Percentiles rank a stretch among this genome's conserved stretches.
These are phyloP conservation scores for Drosophila lacicola DNA, from an alignment of 2,888 invertebrate genomes.

Conservation along the genomic window DNA sequence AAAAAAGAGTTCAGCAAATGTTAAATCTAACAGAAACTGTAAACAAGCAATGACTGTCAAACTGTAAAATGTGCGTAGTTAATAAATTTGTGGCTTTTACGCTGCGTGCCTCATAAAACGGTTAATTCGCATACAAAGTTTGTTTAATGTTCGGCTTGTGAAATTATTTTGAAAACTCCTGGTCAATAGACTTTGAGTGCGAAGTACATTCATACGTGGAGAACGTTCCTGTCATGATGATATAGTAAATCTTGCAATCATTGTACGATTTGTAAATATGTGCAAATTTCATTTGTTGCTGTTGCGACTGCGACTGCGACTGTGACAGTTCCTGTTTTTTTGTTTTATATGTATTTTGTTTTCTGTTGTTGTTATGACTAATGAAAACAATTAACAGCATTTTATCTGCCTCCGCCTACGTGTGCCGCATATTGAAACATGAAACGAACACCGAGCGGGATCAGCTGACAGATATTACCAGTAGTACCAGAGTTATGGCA, in stretches of 20 bases:
- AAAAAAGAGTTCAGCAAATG: too few relatives aligned
- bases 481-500: slow-evolving; percentile 36
- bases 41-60: slow-evolving; percentile 22
- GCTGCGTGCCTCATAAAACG: slow-evolving; percentile 12
- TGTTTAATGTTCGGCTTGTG: slow-evolving; percentile 31
- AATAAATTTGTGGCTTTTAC: slow-evolving; percentile 9
- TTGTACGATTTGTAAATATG: slow-evolving; percentile 40
- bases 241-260: slow-evolving; percentile 28
- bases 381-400: slow-evolving; percentile 71
- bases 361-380: slow-evolving; percentile 53
- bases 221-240: slow-evolving; percentile 37
- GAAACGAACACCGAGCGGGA: slow-evolving; percentile 20
- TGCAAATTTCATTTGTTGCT: slow-evolving; percentile 29
- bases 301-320: background rate
- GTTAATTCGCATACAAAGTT: slow-evolving; percentile 29
- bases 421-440: slow-evolving; percentile 55
- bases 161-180: slow-evolving; percentile 22
- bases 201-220: slow-evolving; percentile 5
- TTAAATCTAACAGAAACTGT: background rate
- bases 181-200: slow-evolving; percentile 23
- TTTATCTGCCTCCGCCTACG: slow-evolving; percentile 58
- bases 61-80: slow-evolving; percentile 21
- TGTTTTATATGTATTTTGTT: slow-evolving; percentile 1
- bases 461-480: slow-evolving; percentile 46
- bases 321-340: slow-evolving; percentile 27